Evolutionary conservation across 2,797 vertebrate species (phyloP), one percentile per base, ranked within the genome.

Genomic region (Rhincodon typus): DNA sequence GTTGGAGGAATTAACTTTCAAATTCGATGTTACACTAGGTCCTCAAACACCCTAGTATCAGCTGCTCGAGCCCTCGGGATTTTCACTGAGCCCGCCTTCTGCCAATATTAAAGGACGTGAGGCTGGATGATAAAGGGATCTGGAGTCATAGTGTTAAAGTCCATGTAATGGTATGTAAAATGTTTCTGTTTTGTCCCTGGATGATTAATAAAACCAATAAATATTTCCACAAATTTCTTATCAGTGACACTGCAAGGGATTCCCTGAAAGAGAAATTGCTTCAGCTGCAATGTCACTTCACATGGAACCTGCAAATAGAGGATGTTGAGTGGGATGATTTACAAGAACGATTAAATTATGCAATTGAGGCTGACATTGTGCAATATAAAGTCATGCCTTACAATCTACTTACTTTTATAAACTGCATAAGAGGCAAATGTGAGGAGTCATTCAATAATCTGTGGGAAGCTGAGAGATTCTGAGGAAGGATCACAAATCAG

Each of bases 401-500:
- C 86, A 88, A 88, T 53, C 50, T 30, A 17, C 86, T 88, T 17
- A 30, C 86, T n/a, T 90, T 90, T 57, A 1, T 57, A 1, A 90
- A 90, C 13, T 90, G 27, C n/a, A 4, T 90, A 53, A 5, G 15
- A 57, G 87, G 53, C 0, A 90, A 62, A 1, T 5, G 13, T 62
- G 27, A 90, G 30, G 87, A 90, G 30, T 13, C 87, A 4, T 34
- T 90, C 53, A 30, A 90, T 30, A 90, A 90, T 57, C 57, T 90
- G 57, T 17, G 53, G 30, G 87, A 62, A 90, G 53, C 53, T 62
- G 87, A 90, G 34, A 90, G 27, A 62, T 90, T 62, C 27, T 90
- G 87, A 90, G 30, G 53, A 57, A 90, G 27, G 34, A 62, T 34
- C n/a, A 97, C 67, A 96, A 97, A 21, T 86, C 96, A 38, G 96